Evolutionary conservation across 2,113 vertebrate species (phyloP).

Genomic region (Lasiurus borealis): DNA sequence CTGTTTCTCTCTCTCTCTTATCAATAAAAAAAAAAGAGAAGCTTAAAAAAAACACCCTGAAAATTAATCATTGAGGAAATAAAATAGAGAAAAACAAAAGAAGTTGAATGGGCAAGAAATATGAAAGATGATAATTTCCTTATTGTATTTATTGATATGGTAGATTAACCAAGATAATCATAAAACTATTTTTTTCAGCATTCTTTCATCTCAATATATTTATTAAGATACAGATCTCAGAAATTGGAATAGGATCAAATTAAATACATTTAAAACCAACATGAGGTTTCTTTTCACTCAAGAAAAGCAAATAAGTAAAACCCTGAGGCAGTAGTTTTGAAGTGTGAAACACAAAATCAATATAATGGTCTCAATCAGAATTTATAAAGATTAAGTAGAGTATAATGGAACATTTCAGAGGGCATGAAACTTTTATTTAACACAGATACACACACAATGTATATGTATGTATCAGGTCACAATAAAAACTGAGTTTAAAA

Average conservation of each 20-base stretch:
- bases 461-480: background rate
- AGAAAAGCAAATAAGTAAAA: conserved; percentile 43
- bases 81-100: background rate
- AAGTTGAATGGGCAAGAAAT: background rate
- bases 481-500: background rate
- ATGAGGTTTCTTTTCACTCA: background rate
- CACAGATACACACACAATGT: background rate
- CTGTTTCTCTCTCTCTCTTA: too few species aligned
- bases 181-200: conserved; percentile 30
- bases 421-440: background rate
- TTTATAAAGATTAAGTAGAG: conserved; percentile 47
- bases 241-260: conserved; percentile 25
- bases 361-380: background rate
- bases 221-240: background rate
- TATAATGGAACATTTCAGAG: background rate
- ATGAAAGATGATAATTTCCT: background rate
- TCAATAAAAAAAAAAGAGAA: too few species aligned
- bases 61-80: conserved; percentile 17
- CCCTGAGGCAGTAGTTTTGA: background rate
- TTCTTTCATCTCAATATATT: background rate
- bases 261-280: conserved; percentile 28
- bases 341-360: background rate
- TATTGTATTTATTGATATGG: background rate
- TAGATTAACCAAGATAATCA: background rate
- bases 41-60: background rate